phyloP scores from a whole-genome alignment of 1,140 invertebrate genomes.

The Centruroides sculpturatus region DNA sequence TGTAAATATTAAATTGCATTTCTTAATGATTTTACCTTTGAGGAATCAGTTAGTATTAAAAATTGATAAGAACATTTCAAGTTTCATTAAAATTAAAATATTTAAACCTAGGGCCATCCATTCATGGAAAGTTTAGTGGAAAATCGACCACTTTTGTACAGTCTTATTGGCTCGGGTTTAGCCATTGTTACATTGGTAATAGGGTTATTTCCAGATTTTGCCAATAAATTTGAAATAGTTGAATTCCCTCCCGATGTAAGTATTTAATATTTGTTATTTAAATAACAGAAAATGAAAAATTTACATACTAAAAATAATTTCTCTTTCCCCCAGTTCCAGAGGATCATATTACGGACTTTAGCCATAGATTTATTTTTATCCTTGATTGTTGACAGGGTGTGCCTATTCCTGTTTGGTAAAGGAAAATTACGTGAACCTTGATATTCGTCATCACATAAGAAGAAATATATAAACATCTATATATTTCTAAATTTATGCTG shows the following conservation, averaged over 20 bases:
- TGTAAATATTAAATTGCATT: no score
- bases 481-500: neutral
- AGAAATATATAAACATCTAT: neutral
- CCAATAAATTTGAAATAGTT: slow-evolving; percentile 72
- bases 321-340: slow-evolving; percentile 64
- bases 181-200: slow-evolving; percentile 59
- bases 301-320: slow-evolving; percentile 13
- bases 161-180: slow-evolving; percentile 54
- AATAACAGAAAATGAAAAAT: neutral
- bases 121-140: slow-evolving; percentile 93
- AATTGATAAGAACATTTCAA: neutral
- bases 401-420: slow-evolving; percentile 78
- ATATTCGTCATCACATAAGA: neutral
- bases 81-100: slow-evolving; percentile 6
- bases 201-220: slow-evolving; percentile 58
- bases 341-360: slow-evolving; percentile 58
- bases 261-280: slow-evolving; percentile 12
- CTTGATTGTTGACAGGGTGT: slow-evolving; percentile 64
- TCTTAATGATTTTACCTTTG: no score
- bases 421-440: slow-evolving; percentile 34
- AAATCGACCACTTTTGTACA: slow-evolving; percentile 85
- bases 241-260: slow-evolving; percentile 70
- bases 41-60: neutral
- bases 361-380: slow-evolving; percentile 66
- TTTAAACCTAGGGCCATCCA: slow-evolving; percentile 66